Evolutionary conservation across 2,888 invertebrate genomes (phyloP).

Genomic region (Gymnocheta viridis): DNA sequence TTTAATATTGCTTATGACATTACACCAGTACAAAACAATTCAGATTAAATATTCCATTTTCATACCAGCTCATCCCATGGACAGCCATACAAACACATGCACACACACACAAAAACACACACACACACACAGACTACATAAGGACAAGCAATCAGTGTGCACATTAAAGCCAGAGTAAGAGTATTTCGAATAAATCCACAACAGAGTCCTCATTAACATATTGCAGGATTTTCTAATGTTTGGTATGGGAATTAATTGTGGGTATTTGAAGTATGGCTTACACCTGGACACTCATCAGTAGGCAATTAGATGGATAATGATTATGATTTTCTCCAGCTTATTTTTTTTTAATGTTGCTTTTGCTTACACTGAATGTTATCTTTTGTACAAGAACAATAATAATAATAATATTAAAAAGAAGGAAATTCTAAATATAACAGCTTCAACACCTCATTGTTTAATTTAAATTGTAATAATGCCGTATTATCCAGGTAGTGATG

Average conservation of each 20-base stretch:
- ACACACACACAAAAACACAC: not conserved
- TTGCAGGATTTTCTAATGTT: conserved; percentile 60
- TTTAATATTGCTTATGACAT: conserved; percentile 59
- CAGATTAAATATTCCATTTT: conserved; percentile 38
- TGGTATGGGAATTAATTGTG: conserved; percentile 56
- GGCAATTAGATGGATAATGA: conserved; percentile 64
- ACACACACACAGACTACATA: not conserved
- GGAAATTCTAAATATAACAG: conserved; percentile 48
- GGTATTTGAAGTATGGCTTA: conserved; percentile 45
- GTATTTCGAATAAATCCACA: conserved; percentile 36
- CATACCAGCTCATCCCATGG: not conserved
- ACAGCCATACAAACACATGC: not conserved
- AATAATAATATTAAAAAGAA: conserved; percentile 17
- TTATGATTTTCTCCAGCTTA: conserved; percentile 28
- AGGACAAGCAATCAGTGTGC: not conserved
- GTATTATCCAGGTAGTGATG: conserved; percentile 4
- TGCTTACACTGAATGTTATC: conserved; percentile 50
- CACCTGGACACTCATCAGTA: conserved; percentile 63
- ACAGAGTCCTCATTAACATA: conserved; percentile 61
- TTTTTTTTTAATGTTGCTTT: conserved; percentile 21
- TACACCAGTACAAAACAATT: conserved; percentile 46
- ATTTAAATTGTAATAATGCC: conserved; percentile 11
- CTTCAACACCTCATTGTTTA: conserved; percentile 59
- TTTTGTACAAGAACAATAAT: conserved; percentile 55
- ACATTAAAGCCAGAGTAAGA: not conserved